Conservation (phyloP, 2,113 vertebrate species). For the Rhegmatorhina hoffmannsi region DNA sequence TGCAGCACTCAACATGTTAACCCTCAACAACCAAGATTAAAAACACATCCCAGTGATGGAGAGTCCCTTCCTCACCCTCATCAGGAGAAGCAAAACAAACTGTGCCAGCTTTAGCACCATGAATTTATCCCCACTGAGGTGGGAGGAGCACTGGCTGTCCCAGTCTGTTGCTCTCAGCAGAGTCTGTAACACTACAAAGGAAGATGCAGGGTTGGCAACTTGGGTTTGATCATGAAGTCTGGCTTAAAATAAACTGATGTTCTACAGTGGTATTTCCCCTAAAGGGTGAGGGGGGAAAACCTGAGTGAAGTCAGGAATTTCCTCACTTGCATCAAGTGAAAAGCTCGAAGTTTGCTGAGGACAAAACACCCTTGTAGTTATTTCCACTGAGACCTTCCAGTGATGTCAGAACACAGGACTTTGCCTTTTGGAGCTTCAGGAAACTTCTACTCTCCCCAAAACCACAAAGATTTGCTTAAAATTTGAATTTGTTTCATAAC, state of each 20-base stretch:
- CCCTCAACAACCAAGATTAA: not conserved
- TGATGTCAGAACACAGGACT: not conserved
- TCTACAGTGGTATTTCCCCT: not conserved
- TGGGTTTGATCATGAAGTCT: fast-evolving
- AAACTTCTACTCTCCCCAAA: not conserved
- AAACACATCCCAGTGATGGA: not conserved
- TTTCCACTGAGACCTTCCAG: not conserved
- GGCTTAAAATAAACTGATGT: not conserved
- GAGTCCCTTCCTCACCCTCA: not conserved
- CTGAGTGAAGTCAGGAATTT: not conserved
- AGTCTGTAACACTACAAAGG: not conserved
- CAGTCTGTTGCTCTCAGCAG: not conserved
- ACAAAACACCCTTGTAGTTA: not conserved
- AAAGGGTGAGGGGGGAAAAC: not conserved
- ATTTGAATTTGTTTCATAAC: not conserved
- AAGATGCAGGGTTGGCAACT: not conserved
- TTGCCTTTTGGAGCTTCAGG: not conserved
- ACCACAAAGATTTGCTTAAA: not conserved
- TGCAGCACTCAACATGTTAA: not conserved
- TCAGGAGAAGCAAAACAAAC: not conserved
- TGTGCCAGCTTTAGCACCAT: fast-evolving
- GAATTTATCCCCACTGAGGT: not conserved
- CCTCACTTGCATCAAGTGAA: not conserved
- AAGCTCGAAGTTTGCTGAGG: not conserved
- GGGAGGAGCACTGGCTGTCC: not conserved